These are phyloP conservation scores for Siniperca scherzeri DNA, from an alignment of 2,797 vertebrate species.

Conservation along the genomic window DNA sequence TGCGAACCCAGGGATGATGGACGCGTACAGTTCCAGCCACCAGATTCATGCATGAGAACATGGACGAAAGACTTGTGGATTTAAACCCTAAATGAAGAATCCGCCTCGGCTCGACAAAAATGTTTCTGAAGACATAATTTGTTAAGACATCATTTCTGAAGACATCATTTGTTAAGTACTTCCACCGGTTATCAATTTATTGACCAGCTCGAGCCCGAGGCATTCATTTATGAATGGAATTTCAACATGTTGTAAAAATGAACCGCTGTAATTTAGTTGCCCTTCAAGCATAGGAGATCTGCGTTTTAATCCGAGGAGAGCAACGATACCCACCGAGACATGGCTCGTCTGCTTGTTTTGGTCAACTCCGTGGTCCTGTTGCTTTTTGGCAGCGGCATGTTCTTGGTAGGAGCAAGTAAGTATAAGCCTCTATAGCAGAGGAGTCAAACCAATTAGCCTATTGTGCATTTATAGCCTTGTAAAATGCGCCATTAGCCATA, in stretches of 20 bases:
- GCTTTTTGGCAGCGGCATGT: slow-evolving; percentile 93
- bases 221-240: slow-evolving; percentile 30
- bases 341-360: slow-evolving; percentile 88
- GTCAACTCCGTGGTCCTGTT: slow-evolving; percentile 91
- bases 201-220: slow-evolving; percentile 56
- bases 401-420: slow-evolving; percentile 94
- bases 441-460: slow-evolving; percentile 9
- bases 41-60: slow-evolving; percentile 25
- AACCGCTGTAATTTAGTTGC: slow-evolving; percentile 47
- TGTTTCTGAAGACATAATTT: slow-evolving; percentile 60
- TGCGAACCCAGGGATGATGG: slow-evolving; percentile 10
- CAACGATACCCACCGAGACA: slow-evolving; percentile 69
- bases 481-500: slow-evolving; percentile 44
- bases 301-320: slow-evolving; percentile 47
- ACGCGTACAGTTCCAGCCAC: slow-evolving; percentile 12
- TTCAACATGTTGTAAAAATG: slow-evolving; percentile 48
- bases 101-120: slow-evolving; percentile 48
- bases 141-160: slow-evolving; percentile 46
- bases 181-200: slow-evolving; percentile 45
- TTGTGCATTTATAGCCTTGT: slow-evolving; percentile 25
- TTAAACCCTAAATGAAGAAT: slow-evolving; percentile 60
- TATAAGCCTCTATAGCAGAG: slow-evolving; percentile 48
- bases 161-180: slow-evolving; percentile 46
- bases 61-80: slow-evolving; percentile 66
- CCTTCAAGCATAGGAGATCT: slow-evolving; percentile 45